Conservation (phyloP, 2,888 invertebrate species). For the Apamea anceps region DNA sequence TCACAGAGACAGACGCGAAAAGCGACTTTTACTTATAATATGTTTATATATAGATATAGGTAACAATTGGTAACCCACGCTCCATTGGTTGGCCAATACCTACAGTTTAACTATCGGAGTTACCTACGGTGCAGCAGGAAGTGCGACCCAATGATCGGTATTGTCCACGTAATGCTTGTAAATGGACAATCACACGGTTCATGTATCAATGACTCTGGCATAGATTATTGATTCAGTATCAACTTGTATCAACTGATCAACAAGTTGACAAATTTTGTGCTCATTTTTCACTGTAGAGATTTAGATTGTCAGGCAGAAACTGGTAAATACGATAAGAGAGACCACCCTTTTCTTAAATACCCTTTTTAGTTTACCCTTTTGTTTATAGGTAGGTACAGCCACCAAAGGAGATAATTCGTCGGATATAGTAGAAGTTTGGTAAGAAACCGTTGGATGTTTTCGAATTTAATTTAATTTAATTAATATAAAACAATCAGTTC, state of each 20-base stretch:
- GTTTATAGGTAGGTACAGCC: neutral
- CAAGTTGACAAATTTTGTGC: conserved; percentile 19
- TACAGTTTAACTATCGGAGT: conserved; percentile 69
- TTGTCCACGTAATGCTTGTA: conserved; percentile 74
- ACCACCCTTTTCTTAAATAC: neutral
- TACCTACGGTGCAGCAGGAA: conserved; percentile 71
- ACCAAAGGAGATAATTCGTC: too few relatives aligned
- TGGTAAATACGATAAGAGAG: neutral
- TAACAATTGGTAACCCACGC: conserved; percentile 49
- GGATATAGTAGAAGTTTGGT: too few relatives aligned
- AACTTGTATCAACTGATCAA: conserved; percentile 27
- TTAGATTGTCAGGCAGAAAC: neutral
- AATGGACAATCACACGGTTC: conserved; percentile 70
- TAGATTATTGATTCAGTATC: conserved; percentile 33
- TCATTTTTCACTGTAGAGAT: neutral
- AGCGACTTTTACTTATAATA: neutral
- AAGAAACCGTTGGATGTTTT: too few relatives aligned
- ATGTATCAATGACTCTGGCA: conserved; percentile 59
- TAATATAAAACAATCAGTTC: too few relatives aligned
- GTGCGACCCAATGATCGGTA: conserved; percentile 71
- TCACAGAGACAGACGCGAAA: neutral
- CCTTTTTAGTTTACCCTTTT: neutral
- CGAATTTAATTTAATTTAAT: too few relatives aligned
- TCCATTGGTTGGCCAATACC: conserved; percentile 62
- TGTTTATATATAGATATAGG: neutral